phyloP scores from a whole-genome alignment of 2,888 invertebrate species.

The Trachelus tabidus region DNA sequence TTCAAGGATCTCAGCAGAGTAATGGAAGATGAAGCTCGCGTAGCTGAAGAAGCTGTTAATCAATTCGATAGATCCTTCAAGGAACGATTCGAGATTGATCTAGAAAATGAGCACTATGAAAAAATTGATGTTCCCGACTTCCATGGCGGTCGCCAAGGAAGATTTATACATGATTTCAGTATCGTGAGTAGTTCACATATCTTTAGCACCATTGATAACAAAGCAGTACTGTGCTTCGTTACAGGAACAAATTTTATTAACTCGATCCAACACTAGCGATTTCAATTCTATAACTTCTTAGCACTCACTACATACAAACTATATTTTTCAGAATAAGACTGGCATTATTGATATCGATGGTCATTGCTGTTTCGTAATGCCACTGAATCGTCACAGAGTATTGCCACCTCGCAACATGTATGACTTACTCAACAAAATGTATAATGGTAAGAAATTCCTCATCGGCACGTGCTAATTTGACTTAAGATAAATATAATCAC shows the following conservation, averaged over 20 bases:
- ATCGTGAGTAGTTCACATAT: slow-evolving; percentile 66
- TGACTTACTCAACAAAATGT: slow-evolving; percentile 85
- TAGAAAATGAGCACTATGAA: slow-evolving; percentile 79
- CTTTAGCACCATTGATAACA: neutral
- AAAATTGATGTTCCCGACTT: slow-evolving; percentile 89
- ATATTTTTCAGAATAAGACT: slow-evolving; percentile 71
- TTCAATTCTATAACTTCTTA: too few relatives aligned
- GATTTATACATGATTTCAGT: slow-evolving; percentile 93
- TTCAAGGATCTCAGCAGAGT: slow-evolving; percentile 43
- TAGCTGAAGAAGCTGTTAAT: slow-evolving; percentile 38
- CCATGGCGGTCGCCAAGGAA: slow-evolving; percentile 81
- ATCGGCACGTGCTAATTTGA: neutral
- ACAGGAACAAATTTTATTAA: too few relatives aligned
- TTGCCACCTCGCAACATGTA: slow-evolving; percentile 83
- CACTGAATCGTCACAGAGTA: slow-evolving; percentile 81
- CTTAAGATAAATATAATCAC: neutral
- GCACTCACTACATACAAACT: neutral
- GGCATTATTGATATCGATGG: slow-evolving; percentile 83
- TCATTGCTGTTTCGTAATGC: slow-evolving; percentile 90
- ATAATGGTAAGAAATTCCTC: slow-evolving; percentile 67
- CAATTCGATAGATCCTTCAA: slow-evolving; percentile 70
- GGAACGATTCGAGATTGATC: slow-evolving; percentile 85
- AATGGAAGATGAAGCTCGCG: slow-evolving; percentile 34
- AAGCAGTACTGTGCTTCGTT: too few relatives aligned
- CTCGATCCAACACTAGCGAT: neutral